phyloP scores from a whole-genome alignment of 2,113 vertebrate species.

The Thunnus maccoyii region DNA sequence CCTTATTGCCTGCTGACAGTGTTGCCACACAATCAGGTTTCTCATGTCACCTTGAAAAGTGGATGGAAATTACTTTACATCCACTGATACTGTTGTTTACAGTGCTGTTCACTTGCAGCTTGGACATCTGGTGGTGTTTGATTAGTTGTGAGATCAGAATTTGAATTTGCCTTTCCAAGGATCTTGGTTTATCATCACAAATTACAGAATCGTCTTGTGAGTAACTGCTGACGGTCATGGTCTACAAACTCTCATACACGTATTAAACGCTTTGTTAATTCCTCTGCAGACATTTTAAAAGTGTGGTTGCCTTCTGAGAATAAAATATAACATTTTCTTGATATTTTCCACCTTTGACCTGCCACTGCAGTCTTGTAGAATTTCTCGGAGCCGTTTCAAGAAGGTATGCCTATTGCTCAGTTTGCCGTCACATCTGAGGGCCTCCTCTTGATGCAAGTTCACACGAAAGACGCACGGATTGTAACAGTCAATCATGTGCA shows the following conservation, averaged over 20 bases:
- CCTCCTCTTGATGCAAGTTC: constrained; percentile 18
- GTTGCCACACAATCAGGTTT: constrained; percentile 44
- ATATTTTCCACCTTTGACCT: background rate
- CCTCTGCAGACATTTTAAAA: too few species aligned
- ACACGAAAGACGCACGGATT: background rate
- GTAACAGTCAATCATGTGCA: background rate
- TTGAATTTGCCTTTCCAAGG: constrained; percentile 20
- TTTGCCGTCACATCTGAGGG: background rate
- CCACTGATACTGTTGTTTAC: constrained; percentile 40
- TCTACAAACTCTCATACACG: background rate
- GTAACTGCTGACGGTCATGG: background rate
- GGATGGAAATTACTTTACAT: constrained; percentile 51
- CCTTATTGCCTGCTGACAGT: constrained; percentile 22
- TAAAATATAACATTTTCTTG: too few species aligned
- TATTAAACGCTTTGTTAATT: background rate
- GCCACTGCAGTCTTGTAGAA: background rate
- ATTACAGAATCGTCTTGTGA: background rate
- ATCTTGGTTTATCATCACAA: constrained; percentile 16
- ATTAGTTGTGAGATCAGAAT: constrained; percentile 46
- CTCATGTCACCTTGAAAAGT: constrained; percentile 68
- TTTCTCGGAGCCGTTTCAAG: background rate
- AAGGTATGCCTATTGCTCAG: background rate
- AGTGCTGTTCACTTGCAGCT: constrained; percentile 12
- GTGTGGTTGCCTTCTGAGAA: too few species aligned
- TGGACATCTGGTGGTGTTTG: constrained; percentile 32